Evolutionary conservation across 2,888 invertebrate species (phyloP), one percentile per base, ranked within the genome.

Genomic region (Catotricha subobsoleta): DNA sequence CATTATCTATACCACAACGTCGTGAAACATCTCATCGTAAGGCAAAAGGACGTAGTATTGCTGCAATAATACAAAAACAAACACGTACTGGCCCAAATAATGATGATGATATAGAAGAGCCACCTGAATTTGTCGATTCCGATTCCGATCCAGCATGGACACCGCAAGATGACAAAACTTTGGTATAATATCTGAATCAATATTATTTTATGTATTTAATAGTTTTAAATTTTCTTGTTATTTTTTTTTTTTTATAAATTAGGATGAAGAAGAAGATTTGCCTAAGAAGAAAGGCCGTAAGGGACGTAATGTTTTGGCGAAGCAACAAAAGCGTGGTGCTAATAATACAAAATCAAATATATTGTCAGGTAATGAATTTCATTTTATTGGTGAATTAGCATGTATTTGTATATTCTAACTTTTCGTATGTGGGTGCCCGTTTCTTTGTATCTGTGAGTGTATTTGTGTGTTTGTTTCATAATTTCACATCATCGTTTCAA

Each of bases 81-180:
- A 49, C 61, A 53, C 35, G 39, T 28, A 34, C 28, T 18, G n/a
- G 16, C 12, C 29, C 35, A 21, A 62, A 55, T 56, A 61, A 67
- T 34, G 69, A 68, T 36, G 69, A 68, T 23, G 70, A 72, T 45
- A 54, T 58, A 31, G 73, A 72, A 48, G 74, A 73, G 47, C 66
- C 67, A 6, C 60, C 65, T 21, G 72, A 71, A 53, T 68, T 68
- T 51, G 65, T 64, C 28, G 72, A 75, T 57, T 76, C 76, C 1
- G 76, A 78, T 58, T 71, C 73, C 8, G 78, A 79, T 66, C 78
- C 77, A 8, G 76, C 75, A n/a, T 79, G 78, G 78, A 76, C 74
- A n/a, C 78, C 78, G 8, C 67, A 69, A 45, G 69, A 68, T 27
- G 71, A 68, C 49, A 59, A 63, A 52, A 63, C 62, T 13, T 7